Evolutionary conservation across 1,140 invertebrate genomes (phyloP).

Genomic region (Holotrichia oblita): DNA sequence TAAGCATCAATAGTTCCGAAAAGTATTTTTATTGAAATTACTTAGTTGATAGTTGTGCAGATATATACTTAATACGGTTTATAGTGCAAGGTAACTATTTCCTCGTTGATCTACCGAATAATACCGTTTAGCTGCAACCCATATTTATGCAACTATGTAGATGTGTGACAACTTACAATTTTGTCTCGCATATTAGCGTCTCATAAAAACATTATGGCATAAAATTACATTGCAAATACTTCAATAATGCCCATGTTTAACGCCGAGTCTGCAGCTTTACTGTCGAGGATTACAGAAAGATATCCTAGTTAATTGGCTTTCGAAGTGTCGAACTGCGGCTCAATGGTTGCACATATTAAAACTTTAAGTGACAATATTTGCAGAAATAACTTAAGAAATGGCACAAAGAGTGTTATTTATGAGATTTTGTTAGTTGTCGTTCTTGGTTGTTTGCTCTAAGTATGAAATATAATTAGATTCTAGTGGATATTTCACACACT

Average conservation of each 20-base stretch:
- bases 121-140: background rate
- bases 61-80: too few relatives aligned
- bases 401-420: background rate
- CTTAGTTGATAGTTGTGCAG: too few relatives aligned
- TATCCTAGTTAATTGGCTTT: slow-evolving; percentile 10
- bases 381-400: background rate
- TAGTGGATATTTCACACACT: background rate
- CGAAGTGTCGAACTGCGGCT: background rate
- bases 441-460: background rate
- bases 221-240: slow-evolving; percentile 2
- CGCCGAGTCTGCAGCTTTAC: background rate
- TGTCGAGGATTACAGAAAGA: slow-evolving; percentile 11
- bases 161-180: slow-evolving; percentile 5
- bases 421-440: background rate
- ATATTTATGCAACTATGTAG: background rate
- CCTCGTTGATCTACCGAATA: too few relatives aligned
- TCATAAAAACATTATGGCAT: background rate
- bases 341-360: background rate
- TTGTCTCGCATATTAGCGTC: background rate
- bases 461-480: too few relatives aligned
- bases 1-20: too few relatives aligned
- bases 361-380: background rate
- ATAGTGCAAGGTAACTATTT: too few relatives aligned
- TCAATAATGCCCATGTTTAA: slow-evolving; percentile 18
- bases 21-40: too few relatives aligned